Percentiles rank a stretch among this genome's conserved stretches.
phyloP scores from a whole-genome alignment of 2,113 vertebrate genomes.

The Tragelaphus imberbis region DNA sequence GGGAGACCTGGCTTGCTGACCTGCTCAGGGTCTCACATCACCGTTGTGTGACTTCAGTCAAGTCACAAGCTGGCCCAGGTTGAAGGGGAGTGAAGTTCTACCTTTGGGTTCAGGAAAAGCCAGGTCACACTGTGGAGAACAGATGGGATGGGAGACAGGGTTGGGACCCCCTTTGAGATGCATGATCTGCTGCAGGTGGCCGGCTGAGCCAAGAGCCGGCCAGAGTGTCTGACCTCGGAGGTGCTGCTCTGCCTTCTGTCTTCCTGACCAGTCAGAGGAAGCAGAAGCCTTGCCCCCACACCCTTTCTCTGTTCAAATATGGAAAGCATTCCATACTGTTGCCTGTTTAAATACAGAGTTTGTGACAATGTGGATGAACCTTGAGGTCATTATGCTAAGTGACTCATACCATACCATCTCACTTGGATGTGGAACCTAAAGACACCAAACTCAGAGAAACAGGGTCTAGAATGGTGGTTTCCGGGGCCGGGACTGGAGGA shows the following conservation, averaged over 20 bases:
- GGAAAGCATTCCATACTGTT: neutral
- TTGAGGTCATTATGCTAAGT: neutral
- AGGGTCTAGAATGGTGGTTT: neutral
- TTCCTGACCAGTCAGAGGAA: neutral
- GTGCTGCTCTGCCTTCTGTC: neutral
- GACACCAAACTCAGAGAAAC: neutral
- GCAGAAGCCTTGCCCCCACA: accelerated
- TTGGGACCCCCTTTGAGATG: neutral
- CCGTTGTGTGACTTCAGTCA: neutral
- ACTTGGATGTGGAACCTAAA: neutral
- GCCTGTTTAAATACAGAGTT: neutral
- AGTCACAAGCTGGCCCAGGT: neutral
- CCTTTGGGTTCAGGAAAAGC: neutral
- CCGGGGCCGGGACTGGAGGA: neutral
- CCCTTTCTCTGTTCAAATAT: neutral
- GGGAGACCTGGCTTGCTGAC: neutral
- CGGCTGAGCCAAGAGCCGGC: neutral
- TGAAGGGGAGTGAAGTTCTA: neutral
- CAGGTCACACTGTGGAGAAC: neutral
- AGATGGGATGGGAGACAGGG: neutral
- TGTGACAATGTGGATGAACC: no score
- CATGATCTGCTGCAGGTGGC: neutral
- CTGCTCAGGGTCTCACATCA: neutral
- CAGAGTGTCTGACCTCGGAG: neutral
- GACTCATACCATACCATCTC: neutral